These are phyloP conservation scores for Paraescarpia echinospica DNA, from an alignment of 1,140 invertebrate species.

Conservation along the genomic window DNA sequence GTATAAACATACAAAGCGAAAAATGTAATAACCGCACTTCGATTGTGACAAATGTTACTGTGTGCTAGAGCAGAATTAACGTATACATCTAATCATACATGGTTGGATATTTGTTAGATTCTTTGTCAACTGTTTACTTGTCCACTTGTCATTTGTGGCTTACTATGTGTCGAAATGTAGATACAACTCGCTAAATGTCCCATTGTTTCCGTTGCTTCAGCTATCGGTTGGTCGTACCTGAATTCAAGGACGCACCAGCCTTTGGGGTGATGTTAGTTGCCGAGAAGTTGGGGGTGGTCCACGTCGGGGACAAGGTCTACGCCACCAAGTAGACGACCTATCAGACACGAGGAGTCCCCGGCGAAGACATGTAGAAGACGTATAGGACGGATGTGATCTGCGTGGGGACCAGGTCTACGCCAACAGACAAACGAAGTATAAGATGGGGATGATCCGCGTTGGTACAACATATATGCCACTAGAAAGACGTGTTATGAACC, in stretches of 20 bases:
- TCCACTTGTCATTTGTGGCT: too few relatives aligned
- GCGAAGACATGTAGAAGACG: too few relatives aligned
- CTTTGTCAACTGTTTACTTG: conserved; percentile 30
- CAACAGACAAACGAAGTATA: not conserved
- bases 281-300: not conserved
- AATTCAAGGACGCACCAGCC: not conserved
- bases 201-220: not conserved
- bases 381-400: too few relatives aligned
- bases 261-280: conserved; percentile 1
- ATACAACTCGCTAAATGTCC: not conserved
- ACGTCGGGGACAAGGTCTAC: conserved; percentile 8
- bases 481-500: not conserved
- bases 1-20: too few relatives aligned
- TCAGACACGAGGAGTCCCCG: not conserved
- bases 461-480: not conserved
- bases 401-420: not conserved
- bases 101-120: too few relatives aligned
- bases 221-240: not conserved
- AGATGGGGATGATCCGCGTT: not conserved
- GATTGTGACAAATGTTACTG: too few relatives aligned
- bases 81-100: too few relatives aligned
- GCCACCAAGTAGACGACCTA: not conserved
- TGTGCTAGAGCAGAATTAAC: too few relatives aligned
- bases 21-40: too few relatives aligned
- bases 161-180: not conserved